Conservation (phyloP, 2,797 vertebrate species). For the Arctocebus calabarensis region DNA sequence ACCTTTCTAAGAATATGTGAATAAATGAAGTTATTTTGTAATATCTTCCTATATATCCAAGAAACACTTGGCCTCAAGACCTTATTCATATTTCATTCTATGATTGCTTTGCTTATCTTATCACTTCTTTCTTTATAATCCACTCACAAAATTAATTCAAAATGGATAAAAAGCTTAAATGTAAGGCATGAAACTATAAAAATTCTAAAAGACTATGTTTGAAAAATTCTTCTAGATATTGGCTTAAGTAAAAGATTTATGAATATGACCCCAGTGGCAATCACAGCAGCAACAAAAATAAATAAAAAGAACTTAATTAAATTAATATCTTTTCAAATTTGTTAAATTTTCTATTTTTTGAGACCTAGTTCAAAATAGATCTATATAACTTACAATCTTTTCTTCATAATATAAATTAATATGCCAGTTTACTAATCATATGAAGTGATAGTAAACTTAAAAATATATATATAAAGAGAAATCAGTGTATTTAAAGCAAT, state of each 20-base stretch:
- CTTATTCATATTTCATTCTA: neutral
- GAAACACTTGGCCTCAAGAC: neutral
- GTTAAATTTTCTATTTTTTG: neutral
- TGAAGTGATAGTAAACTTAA: neutral
- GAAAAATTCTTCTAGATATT: no score
- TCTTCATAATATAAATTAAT: neutral
- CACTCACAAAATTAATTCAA: no score
- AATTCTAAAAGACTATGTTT: no score
- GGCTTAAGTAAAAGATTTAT: no score
- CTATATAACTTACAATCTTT: neutral
- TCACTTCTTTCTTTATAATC: neutral
- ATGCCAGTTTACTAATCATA: neutral
- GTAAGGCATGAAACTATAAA: no score
- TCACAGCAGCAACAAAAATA: no score
- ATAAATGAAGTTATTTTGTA: neutral
- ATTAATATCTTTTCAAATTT: no score
- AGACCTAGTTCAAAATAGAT: neutral
- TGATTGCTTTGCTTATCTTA: neutral
- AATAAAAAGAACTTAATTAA: no score
- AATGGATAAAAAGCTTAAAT: no score
- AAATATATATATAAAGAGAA: neutral
- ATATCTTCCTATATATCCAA: neutral
- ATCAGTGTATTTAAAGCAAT: neutral
- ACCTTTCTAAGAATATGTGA: neutral
- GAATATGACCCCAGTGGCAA: no score